phyloP scores from a whole-genome alignment of 53 echinoderm and acorn worm genomes.

The Echinometra lucunter region DNA sequence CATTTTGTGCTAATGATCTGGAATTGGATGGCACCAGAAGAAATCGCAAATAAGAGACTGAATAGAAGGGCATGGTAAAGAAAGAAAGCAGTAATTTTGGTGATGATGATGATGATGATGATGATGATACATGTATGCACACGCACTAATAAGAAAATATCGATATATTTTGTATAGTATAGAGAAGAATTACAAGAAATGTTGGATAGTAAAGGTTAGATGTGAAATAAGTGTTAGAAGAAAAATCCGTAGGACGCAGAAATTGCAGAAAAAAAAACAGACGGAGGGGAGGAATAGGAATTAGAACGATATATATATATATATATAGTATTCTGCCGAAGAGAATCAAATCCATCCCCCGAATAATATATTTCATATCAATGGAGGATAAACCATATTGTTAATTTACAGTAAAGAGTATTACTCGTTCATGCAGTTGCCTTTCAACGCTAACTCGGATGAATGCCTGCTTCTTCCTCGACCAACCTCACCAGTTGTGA shows the following conservation, averaged over 20 bases:
- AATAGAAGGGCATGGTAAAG: too few species aligned
- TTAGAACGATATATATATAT: not conserved
- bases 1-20: not conserved
- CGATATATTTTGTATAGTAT: not conserved
- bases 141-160: too few species aligned
- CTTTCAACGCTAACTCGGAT: not conserved
- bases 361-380: too few species aligned
- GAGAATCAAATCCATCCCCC: not conserved
- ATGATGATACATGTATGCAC: too few species aligned
- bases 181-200: not conserved
- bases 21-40: too few species aligned
- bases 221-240: not conserved
- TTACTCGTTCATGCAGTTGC: not conserved
- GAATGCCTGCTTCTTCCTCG: not conserved
- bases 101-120: too few species aligned
- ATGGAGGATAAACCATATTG: too few species aligned
- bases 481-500: not conserved
- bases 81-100: too few species aligned
- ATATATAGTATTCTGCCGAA: not conserved
- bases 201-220: too few species aligned
- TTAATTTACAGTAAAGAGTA: not conserved
- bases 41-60: too few species aligned
- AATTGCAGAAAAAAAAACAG: not conserved
- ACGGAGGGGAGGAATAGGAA: not conserved
- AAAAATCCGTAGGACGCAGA: not conserved